Conservation (phyloP, 2,113 vertebrate species). For the Spea bombifrons region DNA sequence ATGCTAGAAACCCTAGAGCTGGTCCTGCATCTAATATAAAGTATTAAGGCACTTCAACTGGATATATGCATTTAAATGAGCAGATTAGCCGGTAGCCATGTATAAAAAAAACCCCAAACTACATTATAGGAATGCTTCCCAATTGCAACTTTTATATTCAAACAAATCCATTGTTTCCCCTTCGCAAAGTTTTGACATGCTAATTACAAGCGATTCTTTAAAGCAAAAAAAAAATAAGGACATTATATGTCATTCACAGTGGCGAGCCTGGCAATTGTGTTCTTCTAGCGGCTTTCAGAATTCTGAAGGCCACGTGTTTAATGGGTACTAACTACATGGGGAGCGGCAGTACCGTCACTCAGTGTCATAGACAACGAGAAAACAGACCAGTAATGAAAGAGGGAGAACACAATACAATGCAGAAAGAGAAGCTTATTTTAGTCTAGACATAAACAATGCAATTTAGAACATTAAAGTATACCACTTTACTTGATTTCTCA, state of each 20-base stretch:
- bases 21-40: too few relatives aligned
- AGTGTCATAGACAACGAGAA: constrained; percentile 18
- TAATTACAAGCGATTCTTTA: constrained; percentile 28
- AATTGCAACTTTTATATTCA: constrained; percentile 6
- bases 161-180: neutral
- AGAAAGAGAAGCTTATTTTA: constrained; percentile 8
- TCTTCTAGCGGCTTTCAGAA: constrained; percentile 24
- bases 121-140: too few relatives aligned
- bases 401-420: constrained; percentile 4
- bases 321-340: constrained; percentile 32
- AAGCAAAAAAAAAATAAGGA: constrained; percentile 5
- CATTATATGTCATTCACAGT: constrained; percentile 3
- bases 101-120: too few relatives aligned
- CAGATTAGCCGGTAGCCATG: too few relatives aligned
- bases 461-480: neutral
- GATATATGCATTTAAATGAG: too few relatives aligned
- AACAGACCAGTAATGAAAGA: constrained; percentile 30
- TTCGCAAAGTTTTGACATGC: neutral
- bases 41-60: too few relatives aligned
- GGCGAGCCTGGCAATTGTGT: constrained; percentile 20
- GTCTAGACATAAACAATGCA: neutral
- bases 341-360: constrained; percentile 23
- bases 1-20: too few relatives aligned
- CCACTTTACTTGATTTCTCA: neutral
- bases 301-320: constrained; percentile 19